phyloP scores from a whole-genome alignment of 2,888 invertebrate genomes.

The Ditylenchus weischeri region DNA sequence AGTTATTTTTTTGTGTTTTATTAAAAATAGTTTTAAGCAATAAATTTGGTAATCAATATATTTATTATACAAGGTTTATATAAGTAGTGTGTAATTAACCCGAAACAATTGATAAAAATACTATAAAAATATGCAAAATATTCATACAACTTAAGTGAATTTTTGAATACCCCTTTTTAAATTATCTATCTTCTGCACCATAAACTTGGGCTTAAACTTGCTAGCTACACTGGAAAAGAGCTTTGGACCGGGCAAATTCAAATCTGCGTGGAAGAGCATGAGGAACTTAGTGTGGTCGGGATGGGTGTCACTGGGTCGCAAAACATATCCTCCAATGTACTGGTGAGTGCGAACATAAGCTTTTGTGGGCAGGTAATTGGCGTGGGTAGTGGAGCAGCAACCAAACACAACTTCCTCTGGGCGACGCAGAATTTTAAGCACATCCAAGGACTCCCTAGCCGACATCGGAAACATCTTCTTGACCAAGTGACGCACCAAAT shows the following conservation, averaged over 20 bases:
- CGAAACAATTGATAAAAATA: too few species aligned
- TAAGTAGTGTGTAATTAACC: too few species aligned
- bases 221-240: conserved; percentile 13
- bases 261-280: conserved; percentile 32
- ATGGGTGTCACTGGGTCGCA: conserved; percentile 19
- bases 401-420: conserved; percentile 20
- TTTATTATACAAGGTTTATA: too few species aligned
- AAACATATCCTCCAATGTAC: conserved; percentile 28
- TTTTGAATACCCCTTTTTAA: conserved; percentile 19
- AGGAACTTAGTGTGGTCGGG: conserved; percentile 19
- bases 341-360: conserved; percentile 30
- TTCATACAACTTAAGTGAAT: neutral
- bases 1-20: too few species aligned
- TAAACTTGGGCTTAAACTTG: conserved; percentile 28
- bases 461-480: conserved; percentile 21
- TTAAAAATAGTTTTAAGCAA: too few species aligned
- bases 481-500: conserved; percentile 23
- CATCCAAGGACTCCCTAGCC: conserved; percentile 26
- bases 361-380: conserved; percentile 6
- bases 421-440: conserved; percentile 14
- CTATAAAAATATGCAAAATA: too few species aligned
- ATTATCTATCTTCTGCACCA: conserved; percentile 25
- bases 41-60: too few species aligned
- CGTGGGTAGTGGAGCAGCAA: conserved; percentile 18
- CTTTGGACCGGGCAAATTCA: conserved; percentile 26